Conservation (phyloP, 2,888 invertebrate genomes). For the Epinotia bilunana region DNA sequence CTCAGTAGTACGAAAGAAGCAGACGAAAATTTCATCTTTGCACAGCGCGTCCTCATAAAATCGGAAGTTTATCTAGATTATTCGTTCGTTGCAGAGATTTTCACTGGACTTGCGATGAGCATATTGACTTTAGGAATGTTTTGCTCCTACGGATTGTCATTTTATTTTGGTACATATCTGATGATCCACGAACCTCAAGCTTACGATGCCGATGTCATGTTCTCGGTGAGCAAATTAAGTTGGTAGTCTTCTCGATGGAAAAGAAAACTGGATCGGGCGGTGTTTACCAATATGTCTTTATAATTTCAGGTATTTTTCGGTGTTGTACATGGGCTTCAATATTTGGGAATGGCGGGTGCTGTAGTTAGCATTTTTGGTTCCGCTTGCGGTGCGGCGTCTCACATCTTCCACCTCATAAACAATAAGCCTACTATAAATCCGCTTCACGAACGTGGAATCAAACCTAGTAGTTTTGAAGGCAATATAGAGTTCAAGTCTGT, state of each 20-base stretch:
- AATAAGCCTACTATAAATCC: conserved; percentile 90
- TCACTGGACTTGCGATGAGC: conserved; percentile 87
- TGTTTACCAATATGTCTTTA: conserved; percentile 44
- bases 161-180: conserved; percentile 90
- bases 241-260: neutral
- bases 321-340: conserved; percentile 62
- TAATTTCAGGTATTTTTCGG: conserved; percentile 90
- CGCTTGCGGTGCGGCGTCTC: conserved; percentile 91
- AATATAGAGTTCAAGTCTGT: conserved; percentile 89
- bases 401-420: conserved; percentile 91
- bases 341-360: conserved; percentile 85
- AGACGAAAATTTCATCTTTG: too few species aligned
- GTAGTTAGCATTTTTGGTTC: conserved; percentile 91
- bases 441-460: neutral
- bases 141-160: conserved; percentile 89
- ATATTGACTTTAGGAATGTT: conserved; percentile 89
- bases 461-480: conserved; percentile 80
- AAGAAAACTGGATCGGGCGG: neutral
- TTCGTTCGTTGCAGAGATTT: conserved; percentile 69
- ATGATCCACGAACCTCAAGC: conserved; percentile 83
- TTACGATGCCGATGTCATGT: conserved; percentile 87
- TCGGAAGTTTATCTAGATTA: neutral
- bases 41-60: too few species aligned
- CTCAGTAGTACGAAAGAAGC: too few species aligned
- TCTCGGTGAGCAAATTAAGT: conserved; percentile 81